Evolutionary conservation across 2,113 vertebrate genomes (phyloP).

Genomic region (Pica pica): DNA sequence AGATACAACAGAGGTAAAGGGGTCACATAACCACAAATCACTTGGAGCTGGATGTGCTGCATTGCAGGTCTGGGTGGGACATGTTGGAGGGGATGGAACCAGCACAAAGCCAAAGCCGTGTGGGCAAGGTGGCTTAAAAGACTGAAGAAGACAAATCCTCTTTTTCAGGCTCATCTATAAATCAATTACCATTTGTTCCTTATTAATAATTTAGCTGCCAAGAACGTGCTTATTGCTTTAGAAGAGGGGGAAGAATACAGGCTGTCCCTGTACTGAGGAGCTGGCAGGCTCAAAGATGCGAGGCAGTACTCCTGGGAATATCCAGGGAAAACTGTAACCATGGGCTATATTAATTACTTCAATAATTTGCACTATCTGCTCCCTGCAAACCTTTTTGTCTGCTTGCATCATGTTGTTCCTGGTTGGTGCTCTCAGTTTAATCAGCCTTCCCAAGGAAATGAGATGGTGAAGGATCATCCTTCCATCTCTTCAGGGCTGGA

Average conservation of each 20-base stretch:
- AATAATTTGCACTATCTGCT: not conserved
- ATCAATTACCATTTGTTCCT: conserved; percentile 44
- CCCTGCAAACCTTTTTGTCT: not conserved
- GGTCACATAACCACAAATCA: not conserved
- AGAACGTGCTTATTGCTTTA: conserved; percentile 20
- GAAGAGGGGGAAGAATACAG: not conserved
- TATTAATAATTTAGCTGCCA: conserved; percentile 62
- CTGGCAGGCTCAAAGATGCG: conserved; percentile 1
- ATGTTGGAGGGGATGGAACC: not conserved
- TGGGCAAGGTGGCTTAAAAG: not conserved
- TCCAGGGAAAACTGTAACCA: not conserved
- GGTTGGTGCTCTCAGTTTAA: not conserved
- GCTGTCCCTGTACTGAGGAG: not conserved
- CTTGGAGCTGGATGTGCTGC: not conserved
- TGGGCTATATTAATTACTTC: not conserved
- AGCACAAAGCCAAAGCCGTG: not conserved
- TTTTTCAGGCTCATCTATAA: not conserved
- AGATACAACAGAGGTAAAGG: not conserved
- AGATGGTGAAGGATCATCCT: not conserved
- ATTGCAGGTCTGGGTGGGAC: not conserved
- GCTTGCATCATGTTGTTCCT: not conserved
- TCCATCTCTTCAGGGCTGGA: not conserved
- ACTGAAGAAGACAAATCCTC: not conserved
- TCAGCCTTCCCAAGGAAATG: not conserved
- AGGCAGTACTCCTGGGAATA: not conserved